Evolutionary conservation across 2,113 vertebrate species (phyloP).

Genomic region (Periophthalmodon schlosseri): DNA sequence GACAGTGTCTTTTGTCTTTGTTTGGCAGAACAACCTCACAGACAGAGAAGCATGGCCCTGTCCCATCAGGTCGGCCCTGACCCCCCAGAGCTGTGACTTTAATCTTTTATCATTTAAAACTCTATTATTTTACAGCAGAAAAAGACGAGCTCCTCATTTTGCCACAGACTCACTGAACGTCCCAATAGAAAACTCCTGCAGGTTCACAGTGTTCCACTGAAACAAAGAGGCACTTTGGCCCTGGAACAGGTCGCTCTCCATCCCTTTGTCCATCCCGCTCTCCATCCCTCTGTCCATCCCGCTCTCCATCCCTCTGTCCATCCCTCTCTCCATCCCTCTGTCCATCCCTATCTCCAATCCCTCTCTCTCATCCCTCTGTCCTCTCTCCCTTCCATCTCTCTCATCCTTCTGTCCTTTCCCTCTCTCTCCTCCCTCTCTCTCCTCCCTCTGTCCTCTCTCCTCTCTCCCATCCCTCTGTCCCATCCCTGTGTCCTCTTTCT

Average conservation of each 20-base stretch:
- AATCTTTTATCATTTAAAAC: slow-evolving; percentile 10
- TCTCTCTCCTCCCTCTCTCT: slow-evolving; percentile 15
- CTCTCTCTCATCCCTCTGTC: fast-evolving
- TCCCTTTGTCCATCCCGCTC: too few relatives aligned
- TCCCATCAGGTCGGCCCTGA: neutral
- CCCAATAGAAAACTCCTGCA: slow-evolving; percentile 40
- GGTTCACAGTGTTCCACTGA: slow-evolving; percentile 72
- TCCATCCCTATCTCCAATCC: neutral
- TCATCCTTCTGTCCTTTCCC: slow-evolving; percentile 42
- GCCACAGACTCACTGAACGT: slow-evolving; percentile 28
- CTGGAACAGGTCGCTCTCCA: slow-evolving; percentile 59
- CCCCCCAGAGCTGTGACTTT: neutral
- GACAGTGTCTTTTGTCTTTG: neutral
- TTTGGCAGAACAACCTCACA: slow-evolving; percentile 1
- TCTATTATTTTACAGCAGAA: slow-evolving; percentile 3
- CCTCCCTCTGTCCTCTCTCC: slow-evolving; percentile 26
- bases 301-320: slow-evolving; percentile 21
- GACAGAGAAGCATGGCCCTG: neutral
- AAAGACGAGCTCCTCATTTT: slow-evolving; percentile 18
- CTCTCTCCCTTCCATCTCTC: slow-evolving; percentile 5
- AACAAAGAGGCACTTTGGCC: slow-evolving; percentile 70
- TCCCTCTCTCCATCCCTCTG: slow-evolving; percentile 17
- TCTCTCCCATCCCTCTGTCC: slow-evolving; percentile 14
- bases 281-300: slow-evolving; percentile 21
- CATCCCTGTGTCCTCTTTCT: neutral